Evolutionary conservation across 2,797 vertebrate genomes (phyloP), one percentile per base, ranked within the genome.

Genomic region (Ctenosaura bakeri): DNA sequence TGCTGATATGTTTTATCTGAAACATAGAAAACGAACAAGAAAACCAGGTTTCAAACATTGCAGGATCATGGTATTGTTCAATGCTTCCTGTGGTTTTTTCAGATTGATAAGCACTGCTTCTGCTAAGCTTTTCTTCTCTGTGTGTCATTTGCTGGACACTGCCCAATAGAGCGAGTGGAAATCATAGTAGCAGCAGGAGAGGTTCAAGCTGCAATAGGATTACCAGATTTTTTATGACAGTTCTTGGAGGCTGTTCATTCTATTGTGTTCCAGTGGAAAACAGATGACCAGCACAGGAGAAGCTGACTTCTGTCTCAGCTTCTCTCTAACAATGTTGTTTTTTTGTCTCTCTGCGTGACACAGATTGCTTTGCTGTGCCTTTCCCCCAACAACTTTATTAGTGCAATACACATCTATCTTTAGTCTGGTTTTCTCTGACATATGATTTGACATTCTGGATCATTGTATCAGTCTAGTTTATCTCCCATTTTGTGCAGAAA

Each of bases 111-210:
- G 29, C 22, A 81, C 59, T 66, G 26, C 14, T 56, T 0, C 56
- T 29, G 5, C 64, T 91, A 86, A 88, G 50, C 13, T 87, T 83
- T 92, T 93, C 79, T 90, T 87, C 90, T 91, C 29, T 64, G 2
- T 80, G 77, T 79, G 38, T 71, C 84, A 82, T 93, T 91, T 93
- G 56, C 85, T 94, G 93, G 88, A 87, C 0, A 0, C 0, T 83
- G 52, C 54, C 76, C 83, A 93, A 29, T 78, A 71, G 14, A 59
- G 52, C 80, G 71, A 92, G 9, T 92, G 69, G 84, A 87, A 95
- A 93, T 79, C 91, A 46, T 54, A 90, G 7, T 24, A 91, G n/a
- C 74, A 91, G 42, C 56, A 93, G n/a, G 87, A 88, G 83, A 74
- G 84, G 42, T 92, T 95, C 91, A 80, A 90, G 24, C 73, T 89